Evolutionary conservation across 1,140 invertebrate genomes (phyloP), one percentile per base, ranked within the genome.

Genomic region (Neoseiulus cucumeris): DNA sequence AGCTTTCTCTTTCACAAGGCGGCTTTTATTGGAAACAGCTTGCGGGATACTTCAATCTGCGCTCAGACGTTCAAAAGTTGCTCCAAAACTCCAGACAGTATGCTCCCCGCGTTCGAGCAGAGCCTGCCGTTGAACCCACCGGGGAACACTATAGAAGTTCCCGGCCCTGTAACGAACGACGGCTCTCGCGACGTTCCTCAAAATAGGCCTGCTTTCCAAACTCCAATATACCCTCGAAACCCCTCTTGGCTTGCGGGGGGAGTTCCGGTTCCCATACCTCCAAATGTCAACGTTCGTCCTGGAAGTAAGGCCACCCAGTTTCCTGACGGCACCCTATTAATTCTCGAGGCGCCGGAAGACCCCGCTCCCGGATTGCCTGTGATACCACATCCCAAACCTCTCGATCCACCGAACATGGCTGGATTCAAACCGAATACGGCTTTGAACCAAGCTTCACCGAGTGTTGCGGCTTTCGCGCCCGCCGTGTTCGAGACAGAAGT

Each of bases 291-390:
- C 33, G 51, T 59, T 25, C 51, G 51, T 4, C 51, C 51, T 2
- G 51, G 51, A 25, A 59, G 51, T 25, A n/a, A 9, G 22, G 51
- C 51, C 22, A 20, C 51, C 6, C 51, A 20, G 22, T 59, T 59
- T 59, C 22, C 51, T 14, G 51, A 59, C 33, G 51, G 51, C 9
- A 59, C 51, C 33, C 51, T 59, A 59, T 33, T 59, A 25, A 59
- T 59, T 59, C 14, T 59, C 25, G 51, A 59, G 33, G 25, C 51
- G 14, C 51, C 51, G 17, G 51, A 25, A 25, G 51, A 59, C 5
- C 25, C 25, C 4, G 12, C 33, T 17, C 51, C 51, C 14, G 22
- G 22, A 14, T 2, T 59, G 25, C 51, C 51, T 17, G 33, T 59
- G 33, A 18, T 59, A 14, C 33, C 51, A 17, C 51, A 59, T 25